Base-by-base conservation (phyloP, 2,888 invertebrate species). In the Eubasilissa splendida region DNA sequence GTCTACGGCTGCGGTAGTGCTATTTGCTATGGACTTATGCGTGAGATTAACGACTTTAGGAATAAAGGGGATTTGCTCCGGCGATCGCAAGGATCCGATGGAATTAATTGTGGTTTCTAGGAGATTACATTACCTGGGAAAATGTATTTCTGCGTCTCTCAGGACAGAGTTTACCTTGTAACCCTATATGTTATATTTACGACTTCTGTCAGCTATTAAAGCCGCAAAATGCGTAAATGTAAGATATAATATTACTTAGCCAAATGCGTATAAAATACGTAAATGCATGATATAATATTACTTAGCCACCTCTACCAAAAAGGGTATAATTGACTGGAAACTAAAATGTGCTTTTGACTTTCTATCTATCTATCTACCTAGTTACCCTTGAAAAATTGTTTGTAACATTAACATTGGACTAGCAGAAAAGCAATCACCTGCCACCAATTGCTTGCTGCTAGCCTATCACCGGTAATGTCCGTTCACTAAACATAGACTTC, bases 71-170 rank as follows among this genome's bases (percentile, higher is more conserved):
- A 66, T 66, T 66, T n/a, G 73, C 11, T 31, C 58, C 3, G 14
- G 14, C 42, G 66, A 14, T 58, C 58, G n/a, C 12, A n/a, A 4
- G 12, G 66, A 31, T 60, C 63, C 59, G 3, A 11, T 59, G 52
- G 75, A 75, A 75, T 75, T 75, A 75, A 75, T 75, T 75, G 75
- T 75, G 75, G 75, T 53, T 50, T 60, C 60, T 42, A 42, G 75
- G 53, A 75, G 60, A 75, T 75, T 75, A 60, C 60, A 75, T 60
- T 75, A 75, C 75, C 63, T 74, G 74, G 12, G 54, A 12, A 73
- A 63, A 33, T 63, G 9, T 68, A n/a, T 50, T 52, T 50, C 50
- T 60, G n/a, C 22, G 14, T 53, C 53, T 42, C 31, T 70, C 31
- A 22, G 4, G 70, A 22, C 53, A 52, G 58, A 74, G 75, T 53